Conservation (phyloP, 2,113 vertebrate genomes). For the Promerops cafer region DNA sequence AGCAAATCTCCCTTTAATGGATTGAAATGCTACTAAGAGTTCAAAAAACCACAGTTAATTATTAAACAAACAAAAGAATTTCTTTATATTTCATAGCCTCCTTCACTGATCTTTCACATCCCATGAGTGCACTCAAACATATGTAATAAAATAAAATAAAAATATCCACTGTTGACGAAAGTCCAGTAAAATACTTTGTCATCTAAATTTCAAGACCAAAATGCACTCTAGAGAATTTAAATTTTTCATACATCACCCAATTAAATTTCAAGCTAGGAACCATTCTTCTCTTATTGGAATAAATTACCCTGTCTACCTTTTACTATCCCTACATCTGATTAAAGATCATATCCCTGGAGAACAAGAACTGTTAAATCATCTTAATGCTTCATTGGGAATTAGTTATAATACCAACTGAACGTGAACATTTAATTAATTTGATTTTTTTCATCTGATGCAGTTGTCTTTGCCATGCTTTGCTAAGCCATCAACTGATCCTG, state of each 20-base stretch:
- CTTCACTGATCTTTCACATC: not conserved
- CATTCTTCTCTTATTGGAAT: not conserved
- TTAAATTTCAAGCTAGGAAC: not conserved
- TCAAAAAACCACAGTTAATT: not conserved
- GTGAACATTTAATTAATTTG: constrained; percentile 7
- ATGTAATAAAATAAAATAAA: not conserved
- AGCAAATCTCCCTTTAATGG: not conserved
- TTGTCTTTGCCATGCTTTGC: not conserved
- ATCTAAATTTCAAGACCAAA: not conserved
- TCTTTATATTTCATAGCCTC: not conserved
- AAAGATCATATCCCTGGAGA: constrained; percentile 13
- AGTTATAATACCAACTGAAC: not conserved
- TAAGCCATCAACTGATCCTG: not conserved
- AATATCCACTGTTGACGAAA: not conserved
- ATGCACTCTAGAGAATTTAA: not conserved
- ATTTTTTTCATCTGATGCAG: constrained; percentile 1
- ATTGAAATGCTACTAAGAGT: not conserved
- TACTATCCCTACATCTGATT: not conserved
- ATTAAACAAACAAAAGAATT: not conserved
- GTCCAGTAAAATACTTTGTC: not conserved
- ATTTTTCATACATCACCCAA: not conserved
- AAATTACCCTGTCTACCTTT: not conserved
- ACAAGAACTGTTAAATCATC: constrained; percentile 26
- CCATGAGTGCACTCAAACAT: not conserved
- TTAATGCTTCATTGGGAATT: not conserved